A percentile compares a stretch with the other conserved stretches of the same genome.
Conservation (phyloP, 1,140 invertebrate genomes). For the Ceratina japonica region DNA sequence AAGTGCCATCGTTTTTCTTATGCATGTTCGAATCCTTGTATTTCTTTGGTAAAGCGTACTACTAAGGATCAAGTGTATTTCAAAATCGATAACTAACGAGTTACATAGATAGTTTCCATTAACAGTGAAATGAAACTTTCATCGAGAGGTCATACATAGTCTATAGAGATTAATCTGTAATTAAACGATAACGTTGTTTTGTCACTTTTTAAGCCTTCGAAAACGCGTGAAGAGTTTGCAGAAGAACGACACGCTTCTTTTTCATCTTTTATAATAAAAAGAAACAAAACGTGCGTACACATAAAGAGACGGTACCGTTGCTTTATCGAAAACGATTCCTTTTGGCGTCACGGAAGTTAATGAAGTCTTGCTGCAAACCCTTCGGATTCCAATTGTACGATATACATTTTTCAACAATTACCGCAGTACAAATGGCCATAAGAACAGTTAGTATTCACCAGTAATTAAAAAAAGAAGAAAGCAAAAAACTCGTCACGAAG, state of each 20-base stretch:
- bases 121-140: neutral
- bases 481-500: constrained; percentile 18
- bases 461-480: constrained; percentile 1
- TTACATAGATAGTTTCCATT: constrained; percentile 27
- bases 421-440: constrained; percentile 57
- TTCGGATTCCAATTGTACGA: constrained; percentile 11
- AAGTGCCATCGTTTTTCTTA: constrained; percentile 60
- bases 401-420: constrained; percentile 43
- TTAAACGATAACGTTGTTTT: constrained; percentile 9
- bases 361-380: constrained; percentile 2
- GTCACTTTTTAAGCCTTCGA: neutral
- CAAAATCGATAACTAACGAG: constrained; percentile 15
- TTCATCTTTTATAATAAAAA: neutral
- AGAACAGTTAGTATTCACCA: constrained; percentile 33
- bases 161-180: constrained; percentile 8
- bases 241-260: neutral
- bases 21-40: constrained; percentile 55
- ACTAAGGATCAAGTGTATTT: constrained; percentile 27
- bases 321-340: neutral
- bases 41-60: constrained; percentile 53
- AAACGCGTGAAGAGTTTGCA: constrained; percentile 1
- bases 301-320: neutral
- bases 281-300: neutral
- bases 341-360: neutral
- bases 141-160: constrained; percentile 14